Conservation (phyloP, 2,888 invertebrate species). For the Magallana nippona region DNA sequence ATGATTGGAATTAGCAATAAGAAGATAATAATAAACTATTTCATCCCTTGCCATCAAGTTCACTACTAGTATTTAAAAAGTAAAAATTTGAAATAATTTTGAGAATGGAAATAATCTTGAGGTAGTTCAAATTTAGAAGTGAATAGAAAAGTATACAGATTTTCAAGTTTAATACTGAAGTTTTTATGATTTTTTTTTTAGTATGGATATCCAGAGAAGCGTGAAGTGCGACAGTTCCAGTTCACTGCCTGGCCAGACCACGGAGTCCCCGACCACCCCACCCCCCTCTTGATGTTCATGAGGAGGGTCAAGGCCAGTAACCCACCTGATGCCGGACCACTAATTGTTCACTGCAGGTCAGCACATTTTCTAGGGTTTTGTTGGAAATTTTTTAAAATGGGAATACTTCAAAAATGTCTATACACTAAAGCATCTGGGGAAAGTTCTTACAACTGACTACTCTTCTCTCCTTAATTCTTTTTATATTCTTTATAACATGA, state of each 20-base stretch:
- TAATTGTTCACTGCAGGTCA: constrained; percentile 93
- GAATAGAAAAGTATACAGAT: too few relatives aligned
- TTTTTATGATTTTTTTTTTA: constrained; percentile 56
- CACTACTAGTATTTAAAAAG: too few relatives aligned
- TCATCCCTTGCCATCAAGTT: too few relatives aligned
- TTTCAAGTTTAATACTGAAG: neutral
- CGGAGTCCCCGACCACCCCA: constrained; percentile 98
- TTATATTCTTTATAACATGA: too few relatives aligned
- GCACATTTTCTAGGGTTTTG: constrained; percentile 4
- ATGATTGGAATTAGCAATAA: too few relatives aligned
- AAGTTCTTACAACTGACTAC: too few relatives aligned
- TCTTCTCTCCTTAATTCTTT: too few relatives aligned
- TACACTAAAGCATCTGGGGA: neutral
- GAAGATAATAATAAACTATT: too few relatives aligned
- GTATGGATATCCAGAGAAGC: constrained; percentile 82
- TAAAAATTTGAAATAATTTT: too few relatives aligned
- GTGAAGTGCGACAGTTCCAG: constrained; percentile 97
- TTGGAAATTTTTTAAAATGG: too few relatives aligned
- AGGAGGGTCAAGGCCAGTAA: constrained; percentile 89
- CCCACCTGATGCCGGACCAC: constrained; percentile 94
- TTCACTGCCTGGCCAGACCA: constrained; percentile 99
- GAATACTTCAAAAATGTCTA: neutral
- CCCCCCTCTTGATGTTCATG: constrained; percentile 98
- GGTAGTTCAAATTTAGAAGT: too few relatives aligned
- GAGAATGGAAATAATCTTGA: too few relatives aligned